Conservation (phyloP, 2,888 invertebrate species). For the Cyclophora punctaria region DNA sequence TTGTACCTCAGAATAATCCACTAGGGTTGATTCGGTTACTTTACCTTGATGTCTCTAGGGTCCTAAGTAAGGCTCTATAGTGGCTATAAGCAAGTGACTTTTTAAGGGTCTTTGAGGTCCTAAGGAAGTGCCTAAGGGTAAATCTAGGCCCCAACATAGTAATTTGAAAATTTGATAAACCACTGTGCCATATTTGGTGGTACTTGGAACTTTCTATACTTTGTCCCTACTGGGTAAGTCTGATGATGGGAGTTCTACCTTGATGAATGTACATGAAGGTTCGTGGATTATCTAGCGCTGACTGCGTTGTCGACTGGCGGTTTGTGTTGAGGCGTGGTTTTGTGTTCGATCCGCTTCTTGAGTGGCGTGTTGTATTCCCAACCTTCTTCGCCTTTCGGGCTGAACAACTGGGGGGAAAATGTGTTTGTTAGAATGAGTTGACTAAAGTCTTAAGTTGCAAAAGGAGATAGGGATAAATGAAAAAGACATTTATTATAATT, state of each 20-base stretch:
- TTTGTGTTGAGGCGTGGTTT: conserved; percentile 38
- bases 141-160: not conserved
- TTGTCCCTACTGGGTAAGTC: not conserved
- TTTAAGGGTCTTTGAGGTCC: too few relatives aligned
- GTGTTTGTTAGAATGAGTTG: too few relatives aligned
- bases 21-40: too few relatives aligned
- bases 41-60: too few relatives aligned
- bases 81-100: too few relatives aligned
- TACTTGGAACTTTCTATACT: not conserved
- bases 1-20: too few relatives aligned
- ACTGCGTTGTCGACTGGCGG: conserved; percentile 34
- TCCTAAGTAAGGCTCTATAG: too few relatives aligned
- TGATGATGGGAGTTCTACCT: conserved; percentile 16
- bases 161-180: not conserved
- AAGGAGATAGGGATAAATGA: too few relatives aligned
- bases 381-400: conserved; percentile 78
- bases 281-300: conserved; percentile 51
- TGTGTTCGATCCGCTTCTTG: conserved; percentile 46
- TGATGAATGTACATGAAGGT: conserved; percentile 7
- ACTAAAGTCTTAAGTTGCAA: too few relatives aligned
- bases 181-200: not conserved
- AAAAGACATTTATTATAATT: too few relatives aligned
- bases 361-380: conserved; percentile 75
- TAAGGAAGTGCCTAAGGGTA: not conserved
- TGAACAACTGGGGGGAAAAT: conserved; percentile 76